Base-by-base conservation (phyloP, 1,140 invertebrate genomes). In the Hormaphis cornu region DNA sequence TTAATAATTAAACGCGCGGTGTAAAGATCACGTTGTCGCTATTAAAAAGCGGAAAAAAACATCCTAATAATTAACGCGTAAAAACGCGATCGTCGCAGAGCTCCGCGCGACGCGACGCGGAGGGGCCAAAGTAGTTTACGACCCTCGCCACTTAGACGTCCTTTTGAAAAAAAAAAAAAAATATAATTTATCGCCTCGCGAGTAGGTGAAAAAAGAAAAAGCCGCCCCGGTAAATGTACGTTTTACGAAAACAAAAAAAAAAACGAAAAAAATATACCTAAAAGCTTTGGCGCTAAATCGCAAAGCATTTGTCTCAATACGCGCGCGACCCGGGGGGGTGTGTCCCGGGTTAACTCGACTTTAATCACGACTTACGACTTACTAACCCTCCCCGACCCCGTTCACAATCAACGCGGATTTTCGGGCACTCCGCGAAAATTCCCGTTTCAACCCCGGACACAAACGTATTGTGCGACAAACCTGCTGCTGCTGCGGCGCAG, bases 291-390 rank as follows among this genome's bases (percentile, higher is more conserved):
- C 10, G 28, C 44, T 66, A 66, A 66, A 66, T 66, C 61, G 61
- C 28, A 10, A 46, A 35, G 28, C 61, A 66, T 66, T 66, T 50
- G 44, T 66, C 61, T 66, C 42, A 66, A 66, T 66, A 66, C 44
- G 50, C 44, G 18, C 61, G 26, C 24, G 9, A 46, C 40, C 40
- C 20, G 42, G n/a, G 42, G 24, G 42, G 61, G 28, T 46, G 37
- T 48, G 28, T 48, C 42, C 14, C 20, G 28, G 7, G 61, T 22
- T 66, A 66, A 66, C 61, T 66, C 61, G 61, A 66, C 61, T 66
- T 66, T 66, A 66, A 66, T 66, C 42, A 66, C 61, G 61, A 66
- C 61, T 66, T 66, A 66, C 30, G 61, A 50, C 61, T n/a, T n/a
- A n/a, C n/a, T n/a, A n/a, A n/a, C n/a, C n/a, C n/a, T n/a, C n/a